Evolutionary conservation across 2,888 invertebrate species (phyloP).

Genomic region (Furcula furcula): DNA sequence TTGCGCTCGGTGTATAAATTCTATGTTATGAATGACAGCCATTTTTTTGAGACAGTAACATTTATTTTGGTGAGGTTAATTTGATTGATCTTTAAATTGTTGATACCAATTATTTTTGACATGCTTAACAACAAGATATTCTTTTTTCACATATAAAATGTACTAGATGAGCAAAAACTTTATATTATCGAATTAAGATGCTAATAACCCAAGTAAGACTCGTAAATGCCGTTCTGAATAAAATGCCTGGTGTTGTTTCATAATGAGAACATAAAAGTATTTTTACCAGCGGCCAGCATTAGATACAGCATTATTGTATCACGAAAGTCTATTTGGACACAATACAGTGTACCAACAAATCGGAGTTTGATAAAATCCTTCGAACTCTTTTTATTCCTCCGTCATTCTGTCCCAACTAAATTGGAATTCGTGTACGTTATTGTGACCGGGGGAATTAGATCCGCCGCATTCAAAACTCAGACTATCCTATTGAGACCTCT

Average conservation of each 20-base stretch:
- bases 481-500: constrained; percentile 78
- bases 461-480: constrained; percentile 73
- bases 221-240: no score
- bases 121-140: neutral
- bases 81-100: constrained; percentile 22
- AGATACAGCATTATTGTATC: constrained; percentile 34
- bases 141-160: neutral
- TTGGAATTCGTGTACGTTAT: constrained; percentile 70
- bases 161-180: no score
- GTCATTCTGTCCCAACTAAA: constrained; percentile 60
- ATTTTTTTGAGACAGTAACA: constrained; percentile 32
- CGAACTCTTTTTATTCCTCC: constrained; percentile 50
- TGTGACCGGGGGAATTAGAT: constrained; percentile 76
- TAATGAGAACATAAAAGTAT: constrained; percentile 17
- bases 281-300: constrained; percentile 16
- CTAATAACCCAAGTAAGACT: no score
- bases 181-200: no score
- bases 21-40: constrained; percentile 29
- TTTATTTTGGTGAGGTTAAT: constrained; percentile 30
- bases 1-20: no score
- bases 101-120: constrained; percentile 13
- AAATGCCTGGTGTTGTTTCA: constrained; percentile 11
- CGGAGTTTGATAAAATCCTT: constrained; percentile 54
- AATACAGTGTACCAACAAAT: constrained; percentile 44
- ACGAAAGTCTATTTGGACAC: constrained; percentile 39